Conservation (phyloP, 1,140 invertebrate genomes). For the Mizuhopecten yessoensis region DNA sequence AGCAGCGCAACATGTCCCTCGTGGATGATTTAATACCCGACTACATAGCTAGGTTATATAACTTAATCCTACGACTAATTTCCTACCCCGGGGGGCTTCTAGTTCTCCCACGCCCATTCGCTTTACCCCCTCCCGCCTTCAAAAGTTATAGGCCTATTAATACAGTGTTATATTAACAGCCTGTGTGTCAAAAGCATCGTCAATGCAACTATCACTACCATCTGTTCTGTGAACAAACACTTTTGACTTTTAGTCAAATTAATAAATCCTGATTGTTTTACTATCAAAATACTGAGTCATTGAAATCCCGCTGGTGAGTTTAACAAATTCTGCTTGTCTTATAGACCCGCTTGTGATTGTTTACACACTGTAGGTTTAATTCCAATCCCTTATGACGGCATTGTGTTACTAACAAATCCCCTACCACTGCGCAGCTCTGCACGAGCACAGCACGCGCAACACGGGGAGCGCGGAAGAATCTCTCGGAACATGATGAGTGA, state of each 20-base stretch:
- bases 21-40: not conserved
- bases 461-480: conserved; percentile 60
- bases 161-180: not conserved
- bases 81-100: not conserved
- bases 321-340: conserved; percentile 34
- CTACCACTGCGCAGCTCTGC: conserved; percentile 49
- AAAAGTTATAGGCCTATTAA: conserved; percentile 21
- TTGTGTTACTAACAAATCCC: conserved; percentile 43
- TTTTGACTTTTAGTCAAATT: conserved; percentile 35
- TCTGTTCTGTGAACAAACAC: conserved; percentile 38
- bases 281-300: conserved; percentile 30
- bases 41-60: not conserved
- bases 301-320: conserved; percentile 15
- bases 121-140: conserved; percentile 6
- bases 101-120: not conserved
- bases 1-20: not conserved
- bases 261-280: conserved; percentile 36
- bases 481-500: conserved; percentile 56
- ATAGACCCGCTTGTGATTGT: not conserved
- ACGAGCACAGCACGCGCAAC: conserved; percentile 58
- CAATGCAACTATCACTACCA: not conserved
- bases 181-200: not conserved
- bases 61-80: conserved; percentile 20
- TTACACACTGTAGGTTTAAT: conserved; percentile 7
- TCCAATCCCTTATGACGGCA: not conserved